Evolutionary conservation across 2,797 vertebrate genomes (phyloP).

Genomic region (Florisuga fusca): DNA sequence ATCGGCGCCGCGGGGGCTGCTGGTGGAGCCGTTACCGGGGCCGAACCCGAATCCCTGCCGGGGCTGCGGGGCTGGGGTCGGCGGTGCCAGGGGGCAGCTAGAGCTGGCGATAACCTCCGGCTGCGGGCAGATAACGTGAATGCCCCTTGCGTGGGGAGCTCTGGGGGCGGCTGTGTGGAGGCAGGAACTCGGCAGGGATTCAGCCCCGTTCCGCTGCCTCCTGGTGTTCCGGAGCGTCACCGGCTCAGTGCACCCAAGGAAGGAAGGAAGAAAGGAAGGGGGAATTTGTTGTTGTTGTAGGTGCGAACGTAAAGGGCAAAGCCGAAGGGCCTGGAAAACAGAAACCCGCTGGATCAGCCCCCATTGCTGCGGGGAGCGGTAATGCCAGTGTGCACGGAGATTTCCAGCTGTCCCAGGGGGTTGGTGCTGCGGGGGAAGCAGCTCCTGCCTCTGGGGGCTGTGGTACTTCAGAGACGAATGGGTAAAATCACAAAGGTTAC

Average conservation of each 20-base stretch:
- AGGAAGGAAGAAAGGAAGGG: not conserved
- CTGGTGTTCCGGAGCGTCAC: not conserved
- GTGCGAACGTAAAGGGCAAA: not conserved
- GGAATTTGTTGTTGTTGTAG: not conserved
- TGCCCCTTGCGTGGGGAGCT: too few relatives aligned
- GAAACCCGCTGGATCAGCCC: too few relatives aligned
- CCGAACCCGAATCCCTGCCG: accelerated
- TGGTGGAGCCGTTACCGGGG: not conserved
- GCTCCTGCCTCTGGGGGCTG: not conserved
- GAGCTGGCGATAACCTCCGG: not conserved
- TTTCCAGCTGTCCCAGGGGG: not conserved
- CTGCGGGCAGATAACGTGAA: accelerated
- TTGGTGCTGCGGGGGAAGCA: not conserved
- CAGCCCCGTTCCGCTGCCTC: too few relatives aligned
- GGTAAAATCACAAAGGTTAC: not conserved
- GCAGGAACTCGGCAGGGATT: too few relatives aligned
- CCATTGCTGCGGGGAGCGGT: accelerated
- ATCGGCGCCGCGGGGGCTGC: not conserved
- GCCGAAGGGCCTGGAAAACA: not conserved
- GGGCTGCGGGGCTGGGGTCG: not conserved
- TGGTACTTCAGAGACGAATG: not conserved
- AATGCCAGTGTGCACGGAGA: accelerated
- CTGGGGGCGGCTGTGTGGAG: too few relatives aligned
- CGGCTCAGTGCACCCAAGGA: not conserved
- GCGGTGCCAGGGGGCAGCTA: not conserved